Base-by-base conservation (phyloP, 2,888 invertebrate genomes). In the Galerucella calmariensis region DNA sequence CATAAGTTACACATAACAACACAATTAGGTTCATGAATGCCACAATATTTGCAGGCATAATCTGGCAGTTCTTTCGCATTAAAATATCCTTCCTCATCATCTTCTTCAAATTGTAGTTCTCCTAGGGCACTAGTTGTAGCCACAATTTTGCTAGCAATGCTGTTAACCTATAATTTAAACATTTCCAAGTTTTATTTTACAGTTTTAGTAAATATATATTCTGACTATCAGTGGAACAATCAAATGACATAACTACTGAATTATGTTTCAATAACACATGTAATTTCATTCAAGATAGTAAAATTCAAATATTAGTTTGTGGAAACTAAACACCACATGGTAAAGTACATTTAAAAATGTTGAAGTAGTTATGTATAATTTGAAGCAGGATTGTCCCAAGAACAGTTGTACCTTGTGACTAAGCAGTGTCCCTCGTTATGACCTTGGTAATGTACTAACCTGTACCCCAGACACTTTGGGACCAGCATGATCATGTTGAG, bases 31-130 rank as follows among this genome's bases (percentile, higher is more conserved):
- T 99, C 98, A 86, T 98, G 98, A 79, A 99, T 98, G 66, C 99
- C 99, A 88, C 99, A 99, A 87, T 99, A 99, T 86, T 98, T 97
- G 91, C 99, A 99, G 0, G 99, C 99, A 90, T 98, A 97, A 79
- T 95, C 94, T 1, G 99, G 98, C 77, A 98, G 88, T 87, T 98
- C 96, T 85, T 94, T 92, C 73, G 91, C 94, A 85, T 94, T 94
- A 84, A 94, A 95, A 83, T 94, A 92, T 51, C 95, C 94, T 84
- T 97, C 97, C 87, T 97, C 95, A 77, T 96, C 98, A 85, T 98
- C 98, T 85, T 98, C 98, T 87, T 98, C 98, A 88, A 98, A 98
- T 85, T 97, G 97, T 75, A 98, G 89, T 86, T 97, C 97, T 0
- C 94, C 94, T 78, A 95, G 90, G 61, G 93, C 93, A 86, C 94